These are phyloP conservation scores for Oegoconia quadripuncta DNA, from an alignment of 2,888 invertebrate species.

Conservation along the genomic window DNA sequence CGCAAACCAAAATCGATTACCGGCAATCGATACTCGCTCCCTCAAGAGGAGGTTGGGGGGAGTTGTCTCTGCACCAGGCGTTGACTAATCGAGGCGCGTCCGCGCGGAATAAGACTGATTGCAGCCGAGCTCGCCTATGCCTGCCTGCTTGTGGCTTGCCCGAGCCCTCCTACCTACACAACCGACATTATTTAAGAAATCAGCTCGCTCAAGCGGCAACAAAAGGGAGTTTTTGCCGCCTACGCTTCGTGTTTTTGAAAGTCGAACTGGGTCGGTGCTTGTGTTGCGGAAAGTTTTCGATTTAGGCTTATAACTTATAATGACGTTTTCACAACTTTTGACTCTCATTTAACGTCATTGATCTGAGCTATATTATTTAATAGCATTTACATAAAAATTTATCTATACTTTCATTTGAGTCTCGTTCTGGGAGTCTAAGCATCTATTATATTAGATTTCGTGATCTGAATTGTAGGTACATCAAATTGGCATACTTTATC, in stretches of 20 bases:
- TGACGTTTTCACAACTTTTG: too few species aligned
- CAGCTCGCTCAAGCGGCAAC: conserved; percentile 72
- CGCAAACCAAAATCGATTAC: conserved; percentile 67
- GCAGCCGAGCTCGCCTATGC: conserved; percentile 69
- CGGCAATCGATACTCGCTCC: conserved; percentile 63
- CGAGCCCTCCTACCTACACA: conserved; percentile 64
- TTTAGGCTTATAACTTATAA: conserved; percentile 1
- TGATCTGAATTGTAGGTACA: too few species aligned
- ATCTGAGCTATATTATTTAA: too few species aligned
- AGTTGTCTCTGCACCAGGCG: conserved; percentile 75
- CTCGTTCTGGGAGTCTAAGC: too few species aligned
- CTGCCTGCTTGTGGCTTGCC: conserved; percentile 65
- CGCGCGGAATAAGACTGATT: conserved; percentile 79
- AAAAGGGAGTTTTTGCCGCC: conserved; percentile 70
- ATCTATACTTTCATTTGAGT: too few species aligned
- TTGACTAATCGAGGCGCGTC: conserved; percentile 77
- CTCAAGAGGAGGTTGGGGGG: conserved; percentile 56
- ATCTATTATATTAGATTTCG: too few species aligned
- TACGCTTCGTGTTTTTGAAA: conserved; percentile 59
- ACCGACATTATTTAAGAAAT: conserved; percentile 78
- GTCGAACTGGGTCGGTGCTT: conserved; percentile 39
- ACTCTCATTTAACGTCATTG: too few species aligned
- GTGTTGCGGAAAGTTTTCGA: conserved; percentile 10
- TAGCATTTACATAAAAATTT: too few species aligned
- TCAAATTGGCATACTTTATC: too few species aligned